Percentiles rank a stretch among this genome's conserved stretches.
These are phyloP conservation scores for Chamaetylas fuelleborni DNA, from an alignment of 2,113 vertebrate species.

Conservation along the genomic window DNA sequence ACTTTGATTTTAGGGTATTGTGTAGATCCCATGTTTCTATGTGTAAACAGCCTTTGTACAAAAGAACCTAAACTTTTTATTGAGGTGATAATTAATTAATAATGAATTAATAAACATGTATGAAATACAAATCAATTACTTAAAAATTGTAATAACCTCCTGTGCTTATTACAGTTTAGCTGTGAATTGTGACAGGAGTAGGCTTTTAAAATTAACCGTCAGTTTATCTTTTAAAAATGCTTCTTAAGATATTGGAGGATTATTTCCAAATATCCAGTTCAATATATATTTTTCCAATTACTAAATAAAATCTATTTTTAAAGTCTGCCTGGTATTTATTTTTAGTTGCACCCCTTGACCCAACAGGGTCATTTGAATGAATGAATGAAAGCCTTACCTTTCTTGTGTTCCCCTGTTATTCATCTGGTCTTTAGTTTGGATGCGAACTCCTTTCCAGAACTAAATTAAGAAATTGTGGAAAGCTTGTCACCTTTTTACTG, in stretches of 20 bases:
- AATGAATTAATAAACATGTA: background rate
- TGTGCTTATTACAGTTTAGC: background rate
- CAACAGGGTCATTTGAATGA: background rate
- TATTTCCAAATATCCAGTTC: background rate
- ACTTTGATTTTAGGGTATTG: background rate
- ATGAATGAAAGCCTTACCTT: background rate
- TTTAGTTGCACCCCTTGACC: background rate
- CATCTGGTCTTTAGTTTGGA: background rate
- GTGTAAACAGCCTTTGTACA: background rate
- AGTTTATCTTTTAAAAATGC: background rate
- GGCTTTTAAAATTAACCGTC: background rate
- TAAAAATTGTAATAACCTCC: background rate
- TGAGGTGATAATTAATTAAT: background rate
- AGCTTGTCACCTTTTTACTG: background rate
- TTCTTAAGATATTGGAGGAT: background rate
- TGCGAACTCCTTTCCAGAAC: background rate
- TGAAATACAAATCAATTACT: background rate
- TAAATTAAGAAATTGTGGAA: background rate
- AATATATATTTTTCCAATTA: background rate
- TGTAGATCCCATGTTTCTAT: background rate
- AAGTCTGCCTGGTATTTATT: background rate
- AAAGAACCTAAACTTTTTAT: background rate
- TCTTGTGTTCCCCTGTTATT: background rate
- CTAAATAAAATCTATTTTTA: conserved; percentile 46
- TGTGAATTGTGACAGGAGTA: background rate